phyloP scores from a whole-genome alignment of 2,113 vertebrate species.

The Campylomormyrus tamandua region DNA sequence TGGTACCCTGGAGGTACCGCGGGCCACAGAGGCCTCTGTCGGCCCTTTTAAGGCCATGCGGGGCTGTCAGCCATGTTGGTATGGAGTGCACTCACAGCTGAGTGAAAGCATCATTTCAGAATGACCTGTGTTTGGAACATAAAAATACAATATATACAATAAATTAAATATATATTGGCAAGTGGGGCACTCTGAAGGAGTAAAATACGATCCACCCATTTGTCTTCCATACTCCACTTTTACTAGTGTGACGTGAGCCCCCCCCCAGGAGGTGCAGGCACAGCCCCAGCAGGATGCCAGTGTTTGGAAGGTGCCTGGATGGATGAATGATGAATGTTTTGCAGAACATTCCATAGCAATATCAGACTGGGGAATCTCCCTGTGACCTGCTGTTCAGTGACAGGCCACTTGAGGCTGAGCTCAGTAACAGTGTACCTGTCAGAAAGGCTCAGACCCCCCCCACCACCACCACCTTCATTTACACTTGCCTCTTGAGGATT shows the following conservation, averaged over 20 bases:
- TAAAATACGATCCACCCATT: neutral
- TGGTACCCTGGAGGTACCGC: neutral
- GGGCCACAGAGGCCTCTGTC: neutral
- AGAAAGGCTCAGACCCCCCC: neutral
- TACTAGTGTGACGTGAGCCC: neutral
- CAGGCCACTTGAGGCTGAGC: neutral
- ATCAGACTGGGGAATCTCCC: neutral
- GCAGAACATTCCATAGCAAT: neutral
- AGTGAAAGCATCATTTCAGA: neutral
- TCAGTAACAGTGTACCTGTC: neutral
- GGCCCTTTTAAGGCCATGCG: neutral
- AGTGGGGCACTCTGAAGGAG: neutral
- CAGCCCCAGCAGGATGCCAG: neutral
- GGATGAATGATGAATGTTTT: neutral
- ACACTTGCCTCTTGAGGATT: no score
- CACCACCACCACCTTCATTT: no score
- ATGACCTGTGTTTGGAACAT: neutral
- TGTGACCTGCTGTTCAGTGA: neutral
- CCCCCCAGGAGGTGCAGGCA: neutral
- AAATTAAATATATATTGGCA: neutral
- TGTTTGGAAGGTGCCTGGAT: neutral
- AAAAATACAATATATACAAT: neutral
- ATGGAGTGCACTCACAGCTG: slow-evolving; percentile 13
- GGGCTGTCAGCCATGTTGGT: slow-evolving; percentile 25
- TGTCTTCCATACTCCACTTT: neutral